These are phyloP conservation scores for Meandrusa payeni DNA, from an alignment of 2,888 invertebrate genomes.

Conservation along the genomic window DNA sequence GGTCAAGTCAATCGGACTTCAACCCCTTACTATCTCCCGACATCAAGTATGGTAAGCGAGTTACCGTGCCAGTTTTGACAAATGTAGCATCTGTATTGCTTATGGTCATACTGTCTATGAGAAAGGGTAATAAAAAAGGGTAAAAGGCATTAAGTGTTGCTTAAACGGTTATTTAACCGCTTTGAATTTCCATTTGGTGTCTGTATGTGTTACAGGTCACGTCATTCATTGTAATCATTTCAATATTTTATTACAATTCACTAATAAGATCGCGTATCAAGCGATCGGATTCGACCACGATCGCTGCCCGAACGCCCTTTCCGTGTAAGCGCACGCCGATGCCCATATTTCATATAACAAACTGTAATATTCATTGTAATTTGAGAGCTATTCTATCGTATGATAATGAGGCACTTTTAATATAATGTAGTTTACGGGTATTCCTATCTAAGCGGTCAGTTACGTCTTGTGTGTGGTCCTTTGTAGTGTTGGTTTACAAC, in stretches of 20 bases:
- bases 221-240: slow-evolving; percentile 15
- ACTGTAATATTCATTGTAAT: slow-evolving; percentile 60
- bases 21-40: no score
- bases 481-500: slow-evolving; percentile 14
- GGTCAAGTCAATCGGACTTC: no score
- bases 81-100: no score
- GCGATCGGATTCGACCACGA: slow-evolving; percentile 1
- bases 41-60: no score
- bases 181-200: slow-evolving; percentile 12
- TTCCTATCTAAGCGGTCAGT: slow-evolving; percentile 23
- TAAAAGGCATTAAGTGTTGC: neutral
- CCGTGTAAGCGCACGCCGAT: slow-evolving; percentile 42
- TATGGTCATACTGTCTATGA: no score
- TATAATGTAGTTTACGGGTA: slow-evolving; percentile 51
- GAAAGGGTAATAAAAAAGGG: no score
- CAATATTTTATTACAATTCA: slow-evolving; percentile 20
- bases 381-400: slow-evolving; percentile 46
- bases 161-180: slow-evolving; percentile 1
- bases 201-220: slow-evolving; percentile 1
- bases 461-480: slow-evolving; percentile 20
- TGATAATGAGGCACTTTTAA: slow-evolving; percentile 50
- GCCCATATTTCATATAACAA: slow-evolving; percentile 57
- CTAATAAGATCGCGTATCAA: slow-evolving; percentile 24
- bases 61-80: no score
- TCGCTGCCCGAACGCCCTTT: slow-evolving; percentile 45